phyloP scores from a whole-genome alignment of 2,113 vertebrate genomes.

The Sander lucioperca region DNA sequence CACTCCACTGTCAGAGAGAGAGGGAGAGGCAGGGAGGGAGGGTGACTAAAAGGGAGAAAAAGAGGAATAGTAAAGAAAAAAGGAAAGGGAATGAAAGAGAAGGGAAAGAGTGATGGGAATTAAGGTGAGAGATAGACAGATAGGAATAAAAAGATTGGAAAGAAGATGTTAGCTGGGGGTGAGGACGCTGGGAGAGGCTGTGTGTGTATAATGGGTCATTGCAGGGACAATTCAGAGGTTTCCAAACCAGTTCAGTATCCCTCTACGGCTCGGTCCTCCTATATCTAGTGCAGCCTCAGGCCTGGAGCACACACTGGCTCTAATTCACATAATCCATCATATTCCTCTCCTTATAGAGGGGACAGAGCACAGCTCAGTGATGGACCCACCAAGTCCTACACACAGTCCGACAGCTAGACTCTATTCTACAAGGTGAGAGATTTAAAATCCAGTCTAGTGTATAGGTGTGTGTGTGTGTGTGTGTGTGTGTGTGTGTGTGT shows the following conservation, averaged over 20 bases:
- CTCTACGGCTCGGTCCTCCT: conserved; percentile 54
- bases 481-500: conserved; percentile 48
- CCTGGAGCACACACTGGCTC: conserved; percentile 65
- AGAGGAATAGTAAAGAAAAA: conserved; percentile 40
- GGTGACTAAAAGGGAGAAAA: conserved; percentile 20
- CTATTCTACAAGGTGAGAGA: conserved; percentile 68
- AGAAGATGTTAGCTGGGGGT: conserved; percentile 34
- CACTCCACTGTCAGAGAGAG: conserved; percentile 75
- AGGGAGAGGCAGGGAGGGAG: conserved; percentile 54
- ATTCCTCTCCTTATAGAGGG: conserved; percentile 71
- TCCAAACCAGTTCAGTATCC: conserved; percentile 60
- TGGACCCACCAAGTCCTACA: conserved; percentile 59
- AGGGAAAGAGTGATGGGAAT: conserved; percentile 36
- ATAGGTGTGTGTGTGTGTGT: conserved; percentile 44
- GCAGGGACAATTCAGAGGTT: conserved; percentile 69
- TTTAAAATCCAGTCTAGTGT: conserved; percentile 61
- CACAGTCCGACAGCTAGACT: conserved; percentile 46
- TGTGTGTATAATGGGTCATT: conserved; percentile 70
- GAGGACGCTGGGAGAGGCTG: conserved; percentile 43
- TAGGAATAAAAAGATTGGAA: conserved; percentile 30
- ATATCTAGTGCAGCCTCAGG: conserved; percentile 66
- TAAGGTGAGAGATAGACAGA: conserved; percentile 48
- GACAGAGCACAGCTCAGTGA: conserved; percentile 59
- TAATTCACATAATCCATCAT: conserved; percentile 83
- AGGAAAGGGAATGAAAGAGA: conserved; percentile 31